A percentile compares a stretch with the other conserved stretches of the same genome.
Conservation (phyloP, 2,797 vertebrate species). For the Muscicapa comitata region DNA sequence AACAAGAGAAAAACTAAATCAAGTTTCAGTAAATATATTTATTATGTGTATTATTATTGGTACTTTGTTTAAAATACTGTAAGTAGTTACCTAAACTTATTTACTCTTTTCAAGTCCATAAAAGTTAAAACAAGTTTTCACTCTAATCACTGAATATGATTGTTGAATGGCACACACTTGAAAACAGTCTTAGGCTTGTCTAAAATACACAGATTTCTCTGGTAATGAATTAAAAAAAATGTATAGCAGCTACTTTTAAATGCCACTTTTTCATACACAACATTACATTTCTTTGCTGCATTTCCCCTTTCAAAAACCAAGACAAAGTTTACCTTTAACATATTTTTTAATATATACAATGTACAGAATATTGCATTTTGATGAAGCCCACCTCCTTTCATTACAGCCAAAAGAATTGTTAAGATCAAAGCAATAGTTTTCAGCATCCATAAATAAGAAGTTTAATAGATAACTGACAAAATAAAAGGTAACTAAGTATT, state of each 20-base stretch:
- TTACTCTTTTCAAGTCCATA: not conserved
- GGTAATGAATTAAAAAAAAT: not conserved
- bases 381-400: not conserved
- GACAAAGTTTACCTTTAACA: not conserved
- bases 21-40: not conserved
- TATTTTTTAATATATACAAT: not conserved
- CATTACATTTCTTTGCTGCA: not conserved
- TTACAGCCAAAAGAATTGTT: not conserved
- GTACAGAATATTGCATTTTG: not conserved
- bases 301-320: not conserved
- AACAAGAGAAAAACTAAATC: not conserved
- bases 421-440: not conserved
- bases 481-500: slow-evolving; percentile 16
- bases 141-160: not conserved
- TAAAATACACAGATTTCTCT: not conserved
- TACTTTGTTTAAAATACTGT: not conserved
- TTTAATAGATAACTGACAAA: not conserved
- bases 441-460: not conserved
- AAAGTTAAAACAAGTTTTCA: not conserved
- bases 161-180: not conserved
- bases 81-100: not conserved
- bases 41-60: not conserved
- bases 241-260: not conserved
- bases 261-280: not conserved
- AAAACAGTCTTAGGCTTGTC: not conserved